phyloP scores from a whole-genome alignment of 1,140 invertebrate genomes.

The Oedothorax gibbosus region DNA sequence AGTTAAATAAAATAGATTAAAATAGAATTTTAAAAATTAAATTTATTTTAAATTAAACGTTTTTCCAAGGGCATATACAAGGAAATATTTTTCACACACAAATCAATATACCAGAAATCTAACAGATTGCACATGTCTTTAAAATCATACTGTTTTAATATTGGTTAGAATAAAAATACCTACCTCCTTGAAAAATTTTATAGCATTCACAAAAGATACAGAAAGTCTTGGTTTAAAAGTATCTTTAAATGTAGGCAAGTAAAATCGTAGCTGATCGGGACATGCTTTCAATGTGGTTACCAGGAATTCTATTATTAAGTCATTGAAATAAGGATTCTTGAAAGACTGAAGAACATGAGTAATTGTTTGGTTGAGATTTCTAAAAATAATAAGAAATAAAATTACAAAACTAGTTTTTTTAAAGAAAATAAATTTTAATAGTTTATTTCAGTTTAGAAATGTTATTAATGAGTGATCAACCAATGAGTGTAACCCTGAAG shows the following conservation, averaged over 20 bases:
- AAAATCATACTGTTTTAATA: no score
- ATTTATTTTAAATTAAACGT: no score
- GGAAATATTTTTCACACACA: no score
- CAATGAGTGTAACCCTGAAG: no score
- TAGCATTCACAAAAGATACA: slow-evolving; percentile 18
- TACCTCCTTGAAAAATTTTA: slow-evolving; percentile 40
- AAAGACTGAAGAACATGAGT: slow-evolving; percentile 74
- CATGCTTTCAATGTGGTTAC: slow-evolving; percentile 76
- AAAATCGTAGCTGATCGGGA: slow-evolving; percentile 78
- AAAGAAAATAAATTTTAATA: not conserved
- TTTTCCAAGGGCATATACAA: no score
- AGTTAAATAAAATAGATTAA: not conserved
- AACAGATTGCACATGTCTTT: no score
- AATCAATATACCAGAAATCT: no score
- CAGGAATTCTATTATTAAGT: slow-evolving; percentile 75
- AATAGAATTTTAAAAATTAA: not conserved
- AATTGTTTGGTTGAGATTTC: slow-evolving; percentile 75
- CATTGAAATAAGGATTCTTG: slow-evolving; percentile 76
- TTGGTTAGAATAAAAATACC: not conserved
- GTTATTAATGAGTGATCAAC: no score
- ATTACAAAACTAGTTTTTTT: not conserved
- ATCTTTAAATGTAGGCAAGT: slow-evolving; percentile 73
- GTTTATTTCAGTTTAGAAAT: not conserved
- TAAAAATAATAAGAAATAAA: slow-evolving; percentile 12
- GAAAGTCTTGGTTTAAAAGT: slow-evolving; percentile 70